Conservation (phyloP, 2,888 invertebrate genomes). For the Drosophila bunnanda region DNA sequence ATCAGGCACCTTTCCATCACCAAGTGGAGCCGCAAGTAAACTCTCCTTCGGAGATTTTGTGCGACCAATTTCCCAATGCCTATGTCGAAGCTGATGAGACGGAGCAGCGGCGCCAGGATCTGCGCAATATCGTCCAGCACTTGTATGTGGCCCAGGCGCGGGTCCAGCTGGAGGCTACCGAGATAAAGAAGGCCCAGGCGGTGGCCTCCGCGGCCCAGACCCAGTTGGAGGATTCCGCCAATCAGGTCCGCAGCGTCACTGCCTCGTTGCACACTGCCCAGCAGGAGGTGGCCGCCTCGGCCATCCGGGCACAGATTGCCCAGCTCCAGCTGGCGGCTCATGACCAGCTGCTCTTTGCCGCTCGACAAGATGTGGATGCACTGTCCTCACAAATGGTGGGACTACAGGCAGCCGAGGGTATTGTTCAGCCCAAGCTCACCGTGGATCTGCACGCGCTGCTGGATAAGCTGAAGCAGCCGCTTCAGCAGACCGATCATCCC, state of each 20-base stretch:
- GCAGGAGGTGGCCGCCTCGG: slow-evolving; percentile 83
- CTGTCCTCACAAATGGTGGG: slow-evolving; percentile 84
- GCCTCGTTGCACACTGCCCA: slow-evolving; percentile 83
- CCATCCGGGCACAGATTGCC: slow-evolving; percentile 84
- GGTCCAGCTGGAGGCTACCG: slow-evolving; percentile 84
- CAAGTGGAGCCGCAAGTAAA: slow-evolving; percentile 15
- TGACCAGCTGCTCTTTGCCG: slow-evolving; percentile 84
- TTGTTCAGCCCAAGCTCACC: slow-evolving; percentile 73
- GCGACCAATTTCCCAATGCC: slow-evolving; percentile 6
- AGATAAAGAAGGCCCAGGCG: slow-evolving; percentile 83
- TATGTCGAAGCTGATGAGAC: slow-evolving; percentile 48
- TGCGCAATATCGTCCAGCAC: slow-evolving; percentile 82
- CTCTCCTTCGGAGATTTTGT: not conserved
- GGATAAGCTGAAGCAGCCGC: slow-evolving; percentile 78
- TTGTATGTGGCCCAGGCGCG: slow-evolving; percentile 84
- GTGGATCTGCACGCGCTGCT: slow-evolving; percentile 79
- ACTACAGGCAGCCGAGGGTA: slow-evolving; percentile 83
- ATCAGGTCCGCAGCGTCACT: slow-evolving; percentile 83
- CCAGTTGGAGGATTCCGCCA: slow-evolving; percentile 82
- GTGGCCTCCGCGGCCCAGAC: slow-evolving; percentile 82
- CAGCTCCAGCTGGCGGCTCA: slow-evolving; percentile 84
- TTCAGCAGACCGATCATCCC: slow-evolving; percentile 74
- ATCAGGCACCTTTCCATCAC: not conserved
- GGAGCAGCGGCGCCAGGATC: slow-evolving; percentile 68
- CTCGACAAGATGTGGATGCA: slow-evolving; percentile 84